Evolutionary conservation across 2,888 invertebrate species (phyloP).

Genomic region (Limnephilus auricula): DNA sequence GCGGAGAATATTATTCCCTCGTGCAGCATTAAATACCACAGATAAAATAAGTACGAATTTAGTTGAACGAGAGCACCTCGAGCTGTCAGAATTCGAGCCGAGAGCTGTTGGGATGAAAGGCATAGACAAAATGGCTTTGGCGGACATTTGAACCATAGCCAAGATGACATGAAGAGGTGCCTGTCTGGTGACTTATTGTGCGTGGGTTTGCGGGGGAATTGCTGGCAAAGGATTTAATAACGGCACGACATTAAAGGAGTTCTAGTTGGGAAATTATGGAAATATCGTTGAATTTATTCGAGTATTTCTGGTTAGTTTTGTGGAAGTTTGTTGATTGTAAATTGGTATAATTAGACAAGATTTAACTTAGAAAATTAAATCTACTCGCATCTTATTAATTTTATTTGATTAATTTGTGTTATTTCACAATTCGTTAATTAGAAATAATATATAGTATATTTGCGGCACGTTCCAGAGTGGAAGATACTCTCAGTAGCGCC

Average conservation of each 20-base stretch:
- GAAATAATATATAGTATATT: too few species aligned
- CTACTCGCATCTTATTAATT: not conserved
- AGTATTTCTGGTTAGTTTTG: not conserved
- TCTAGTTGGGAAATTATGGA: not conserved
- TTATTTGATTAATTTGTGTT: too few species aligned
- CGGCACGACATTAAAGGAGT: not conserved
- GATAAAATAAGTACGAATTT: conserved; percentile 5
- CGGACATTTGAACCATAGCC: conserved; percentile 46
- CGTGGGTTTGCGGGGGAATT: not conserved
- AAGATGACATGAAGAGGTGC: conserved; percentile 48
- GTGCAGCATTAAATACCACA: not conserved
- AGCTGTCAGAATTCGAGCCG: conserved; percentile 49
- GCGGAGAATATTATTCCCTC: not conserved
- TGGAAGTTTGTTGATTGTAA: not conserved
- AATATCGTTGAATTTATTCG: not conserved
- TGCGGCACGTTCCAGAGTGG: too few species aligned
- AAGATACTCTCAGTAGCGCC: too few species aligned
- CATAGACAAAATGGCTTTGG: conserved; percentile 49
- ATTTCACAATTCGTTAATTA: too few species aligned
- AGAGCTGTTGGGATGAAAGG: not conserved
- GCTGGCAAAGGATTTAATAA: not conserved
- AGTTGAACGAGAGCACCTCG: not conserved
- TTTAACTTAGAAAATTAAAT: not conserved
- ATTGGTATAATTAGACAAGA: not conserved
- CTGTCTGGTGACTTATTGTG: not conserved